Base-by-base conservation (phyloP, 2,888 invertebrate genomes). In the Drymonia ruficornis region DNA sequence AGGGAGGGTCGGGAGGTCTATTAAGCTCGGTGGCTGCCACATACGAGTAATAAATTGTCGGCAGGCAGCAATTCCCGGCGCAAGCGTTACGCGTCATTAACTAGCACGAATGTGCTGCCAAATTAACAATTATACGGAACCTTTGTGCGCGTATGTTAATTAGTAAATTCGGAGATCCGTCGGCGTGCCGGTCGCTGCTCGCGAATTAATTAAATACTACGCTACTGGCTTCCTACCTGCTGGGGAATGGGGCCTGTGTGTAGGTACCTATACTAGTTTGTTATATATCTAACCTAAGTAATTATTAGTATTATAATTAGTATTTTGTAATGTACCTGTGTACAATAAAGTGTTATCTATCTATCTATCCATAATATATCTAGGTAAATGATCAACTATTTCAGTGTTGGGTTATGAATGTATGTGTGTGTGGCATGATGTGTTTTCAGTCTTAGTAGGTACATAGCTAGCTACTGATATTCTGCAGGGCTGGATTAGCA, bases 51-150 rank as follows among this genome's bases (percentile, higher is more conserved):
- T 73, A 73, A 74, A 73, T 72, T 65, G 73, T 63, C 61, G 67
- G 65, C 59, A 63, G 59, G 55, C 55, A 64, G 75, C 71, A 70
- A 67, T 70, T 65, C 71, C 65, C 69, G 58, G 62, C 59, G 60
- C 64, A 76, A 70, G 72, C 77, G 81, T 74, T 76, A 81, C 87
- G 87, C 86, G 79, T 89, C 90, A 90, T 90, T 89, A 89, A 84
- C 78, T 78, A 72, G 78, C 76, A 74, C 81, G 87, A 87, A 88
- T 87, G 86, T 86, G 85, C 79, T 81, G 81, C 86, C 88, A 89
- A 90, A 89, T 90, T 89, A 89, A 89, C 90, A 90, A 90, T 90
- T 90, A 90, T 80, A 76, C 74, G 74, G 76, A 79, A 76, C 81
- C 83, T 81, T 78, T 74, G 80, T 77, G 82, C 83, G 78, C 83